These are phyloP conservation scores for Flexamia atlantica DNA, from an alignment of 2,888 invertebrate species.

Conservation along the genomic window DNA sequence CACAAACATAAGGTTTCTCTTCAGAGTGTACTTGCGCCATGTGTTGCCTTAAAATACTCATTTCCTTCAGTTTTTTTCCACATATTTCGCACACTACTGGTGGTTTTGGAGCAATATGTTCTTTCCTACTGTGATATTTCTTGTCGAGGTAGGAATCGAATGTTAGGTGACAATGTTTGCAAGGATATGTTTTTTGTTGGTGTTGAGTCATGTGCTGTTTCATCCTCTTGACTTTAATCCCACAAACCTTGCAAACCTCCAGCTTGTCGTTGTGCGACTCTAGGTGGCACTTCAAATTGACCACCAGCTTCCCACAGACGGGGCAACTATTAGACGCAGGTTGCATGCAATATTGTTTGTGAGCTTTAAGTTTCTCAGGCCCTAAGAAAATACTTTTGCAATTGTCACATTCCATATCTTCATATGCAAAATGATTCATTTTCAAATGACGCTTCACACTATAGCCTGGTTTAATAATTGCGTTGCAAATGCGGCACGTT, in stretches of 20 bases:
- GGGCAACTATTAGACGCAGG: neutral
- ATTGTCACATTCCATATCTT: constrained; percentile 34
- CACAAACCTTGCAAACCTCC: too few species aligned
- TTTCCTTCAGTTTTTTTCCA: constrained; percentile 4
- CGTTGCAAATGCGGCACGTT: constrained; percentile 7
- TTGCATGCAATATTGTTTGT: neutral
- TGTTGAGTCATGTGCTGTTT: too few species aligned
- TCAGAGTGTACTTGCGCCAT: neutral
- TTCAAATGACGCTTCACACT: neutral
- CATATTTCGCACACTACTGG: constrained; percentile 20
- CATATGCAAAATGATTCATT: neutral
- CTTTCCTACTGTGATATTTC: too few species aligned
- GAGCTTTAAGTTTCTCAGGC: neutral
- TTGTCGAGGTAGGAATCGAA: too few species aligned
- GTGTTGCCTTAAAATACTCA: neutral
- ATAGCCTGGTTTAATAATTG: neutral
- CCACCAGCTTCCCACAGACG: neutral
- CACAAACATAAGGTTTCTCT: constrained; percentile 39
- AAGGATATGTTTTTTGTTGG: too few species aligned
- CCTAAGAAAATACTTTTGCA: constrained; percentile 5
- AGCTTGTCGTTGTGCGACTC: too few species aligned
- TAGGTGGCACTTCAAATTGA: neutral
- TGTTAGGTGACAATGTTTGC: too few species aligned
- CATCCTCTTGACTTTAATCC: too few species aligned
- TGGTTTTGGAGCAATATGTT: neutral